phyloP scores from a whole-genome alignment of 2,888 invertebrate species.

The Morpho helenor region DNA sequence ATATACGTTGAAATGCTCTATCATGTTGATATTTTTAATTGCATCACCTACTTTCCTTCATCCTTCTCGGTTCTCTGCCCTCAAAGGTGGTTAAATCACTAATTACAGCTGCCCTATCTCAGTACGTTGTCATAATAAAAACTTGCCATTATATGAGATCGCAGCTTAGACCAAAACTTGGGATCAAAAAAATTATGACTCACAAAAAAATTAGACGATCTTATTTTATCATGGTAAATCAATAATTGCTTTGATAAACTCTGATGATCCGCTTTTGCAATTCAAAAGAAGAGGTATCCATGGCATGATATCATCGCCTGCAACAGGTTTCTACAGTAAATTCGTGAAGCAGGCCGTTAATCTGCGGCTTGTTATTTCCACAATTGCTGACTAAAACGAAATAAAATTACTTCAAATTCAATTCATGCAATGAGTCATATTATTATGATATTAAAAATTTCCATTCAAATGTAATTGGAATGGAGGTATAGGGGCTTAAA shows the following conservation, averaged over 20 bases:
- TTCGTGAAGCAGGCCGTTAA: slow-evolving; percentile 16
- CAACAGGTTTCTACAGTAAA: slow-evolving; percentile 11
- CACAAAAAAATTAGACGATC: slow-evolving; percentile 3
- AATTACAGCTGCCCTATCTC: too few relatives aligned
- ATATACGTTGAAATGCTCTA: too few relatives aligned
- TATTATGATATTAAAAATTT: slow-evolving; percentile 8
- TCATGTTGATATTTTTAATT: too few relatives aligned
- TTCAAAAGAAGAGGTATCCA: slow-evolving; percentile 13
- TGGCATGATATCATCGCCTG: slow-evolving; percentile 20
- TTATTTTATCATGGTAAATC: slow-evolving; percentile 6
- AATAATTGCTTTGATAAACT: slow-evolving; percentile 7
- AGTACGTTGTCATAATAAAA: not conserved
- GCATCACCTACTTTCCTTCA: too few relatives aligned
- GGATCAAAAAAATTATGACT: not conserved
- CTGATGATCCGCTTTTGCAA: slow-evolving; percentile 11
- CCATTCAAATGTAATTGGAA: slow-evolving; percentile 4
- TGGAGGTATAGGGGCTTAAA: not conserved
- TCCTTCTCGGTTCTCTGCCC: too few relatives aligned
- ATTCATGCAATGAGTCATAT: slow-evolving; percentile 4
- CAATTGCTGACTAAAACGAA: slow-evolving; percentile 7
- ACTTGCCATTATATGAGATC: not conserved
- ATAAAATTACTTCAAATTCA: slow-evolving; percentile 4
- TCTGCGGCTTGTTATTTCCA: slow-evolving; percentile 6
- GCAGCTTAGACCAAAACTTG: not conserved
- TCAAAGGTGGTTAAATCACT: too few relatives aligned